Conservation (phyloP, 2,888 invertebrate species). For the Erpobdella octoculata region DNA sequence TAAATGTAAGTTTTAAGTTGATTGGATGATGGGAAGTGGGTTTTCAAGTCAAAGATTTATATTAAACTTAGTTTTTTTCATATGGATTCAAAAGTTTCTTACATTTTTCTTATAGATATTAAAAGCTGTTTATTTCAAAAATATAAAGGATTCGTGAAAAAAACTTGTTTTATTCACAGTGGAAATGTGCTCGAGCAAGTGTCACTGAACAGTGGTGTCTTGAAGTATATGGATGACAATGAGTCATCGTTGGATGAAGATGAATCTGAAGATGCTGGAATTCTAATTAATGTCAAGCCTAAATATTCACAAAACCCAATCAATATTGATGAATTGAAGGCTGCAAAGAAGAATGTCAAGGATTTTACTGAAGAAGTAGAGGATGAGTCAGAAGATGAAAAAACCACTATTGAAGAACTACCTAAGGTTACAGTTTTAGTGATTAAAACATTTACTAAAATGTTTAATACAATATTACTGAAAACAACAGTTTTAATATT, state of each 20-base stretch:
- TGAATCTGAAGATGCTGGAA: neutral
- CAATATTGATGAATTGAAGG: neutral
- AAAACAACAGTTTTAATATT: neutral
- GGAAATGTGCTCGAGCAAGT: neutral
- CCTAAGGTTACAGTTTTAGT: neutral
- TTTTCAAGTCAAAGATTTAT: too few species aligned
- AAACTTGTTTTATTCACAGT: neutral
- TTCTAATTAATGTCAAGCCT: neutral
- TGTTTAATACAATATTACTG: too few species aligned
- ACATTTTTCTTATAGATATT: too few species aligned
- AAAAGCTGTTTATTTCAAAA: too few species aligned
- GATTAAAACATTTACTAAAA: too few species aligned
- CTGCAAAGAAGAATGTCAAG: neutral
- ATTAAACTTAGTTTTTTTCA: too few species aligned
- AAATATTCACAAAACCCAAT: neutral
- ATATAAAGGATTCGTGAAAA: too few species aligned
- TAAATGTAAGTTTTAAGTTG: too few species aligned
- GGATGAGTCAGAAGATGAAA: conserved; percentile 2
- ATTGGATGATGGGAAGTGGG: too few species aligned
- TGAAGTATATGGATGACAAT: conserved; percentile 9
- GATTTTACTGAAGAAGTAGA: neutral
- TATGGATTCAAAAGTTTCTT: too few species aligned
- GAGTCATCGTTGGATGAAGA: conserved; percentile 13
- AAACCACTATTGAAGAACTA: conserved; percentile 12
- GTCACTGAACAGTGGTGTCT: neutral